Evolutionary conservation across 1,140 invertebrate genomes (phyloP).

Genomic region (Drosophila burlai): DNA sequence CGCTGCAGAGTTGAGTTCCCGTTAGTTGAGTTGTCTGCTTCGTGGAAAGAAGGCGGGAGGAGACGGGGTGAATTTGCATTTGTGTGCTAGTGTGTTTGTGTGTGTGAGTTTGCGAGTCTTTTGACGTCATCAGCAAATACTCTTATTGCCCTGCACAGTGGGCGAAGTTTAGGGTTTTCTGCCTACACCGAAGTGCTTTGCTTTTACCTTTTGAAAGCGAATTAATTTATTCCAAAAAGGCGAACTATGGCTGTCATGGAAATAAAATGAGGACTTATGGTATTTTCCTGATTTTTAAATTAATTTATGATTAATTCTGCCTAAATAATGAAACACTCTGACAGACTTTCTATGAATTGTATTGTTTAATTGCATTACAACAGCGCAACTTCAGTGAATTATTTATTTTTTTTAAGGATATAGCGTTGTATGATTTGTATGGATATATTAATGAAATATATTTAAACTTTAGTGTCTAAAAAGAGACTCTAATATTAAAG

Average conservation of each 20-base stretch:
- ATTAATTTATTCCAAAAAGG: background rate
- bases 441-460: too few species aligned
- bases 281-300: background rate
- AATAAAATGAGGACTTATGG: background rate
- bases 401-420: background rate
- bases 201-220: background rate
- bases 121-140: slow-evolving; percentile 71
- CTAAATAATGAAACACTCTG: background rate
- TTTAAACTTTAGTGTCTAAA: too few species aligned
- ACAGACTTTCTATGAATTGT: background rate
- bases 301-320: background rate
- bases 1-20: slow-evolving; percentile 45
- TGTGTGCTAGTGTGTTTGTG: slow-evolving; percentile 10
- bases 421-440: background rate
- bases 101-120: slow-evolving; percentile 43
- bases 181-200: background rate
- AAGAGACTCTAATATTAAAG: too few species aligned
- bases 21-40: slow-evolving; percentile 50
- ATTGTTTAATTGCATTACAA: background rate
- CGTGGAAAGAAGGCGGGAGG: background rate
- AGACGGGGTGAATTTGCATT: slow-evolving; percentile 23
- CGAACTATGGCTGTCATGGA: background rate
- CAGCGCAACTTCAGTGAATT: background rate
- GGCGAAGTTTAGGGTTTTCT: background rate
- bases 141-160: slow-evolving; percentile 15